phyloP scores from a whole-genome alignment of 2,113 vertebrate genomes.

The Lipophrys pholis region DNA sequence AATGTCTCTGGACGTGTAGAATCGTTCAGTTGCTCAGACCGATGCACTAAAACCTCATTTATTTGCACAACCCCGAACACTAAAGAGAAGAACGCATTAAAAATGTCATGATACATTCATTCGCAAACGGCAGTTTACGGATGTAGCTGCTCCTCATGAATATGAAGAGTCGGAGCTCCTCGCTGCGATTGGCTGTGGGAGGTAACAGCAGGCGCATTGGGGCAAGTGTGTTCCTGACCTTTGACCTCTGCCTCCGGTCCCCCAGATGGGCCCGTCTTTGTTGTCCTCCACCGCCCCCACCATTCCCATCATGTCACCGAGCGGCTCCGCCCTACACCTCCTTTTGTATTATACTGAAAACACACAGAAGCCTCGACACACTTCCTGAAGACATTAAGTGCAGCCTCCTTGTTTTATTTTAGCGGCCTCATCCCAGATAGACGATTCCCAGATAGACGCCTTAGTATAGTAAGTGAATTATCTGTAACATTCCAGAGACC shows the following conservation, averaged over 20 bases:
- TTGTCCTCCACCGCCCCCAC: slow-evolving; percentile 1
- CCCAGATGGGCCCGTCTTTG: slow-evolving; percentile 73
- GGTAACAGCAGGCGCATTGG: slow-evolving; percentile 51
- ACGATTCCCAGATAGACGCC: too few relatives aligned
- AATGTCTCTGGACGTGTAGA: too few relatives aligned
- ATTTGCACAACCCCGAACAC: too few relatives aligned
- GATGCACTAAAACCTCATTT: too few relatives aligned
- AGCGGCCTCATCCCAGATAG: too few relatives aligned
- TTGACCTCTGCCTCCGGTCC: slow-evolving; percentile 42
- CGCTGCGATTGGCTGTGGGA: slow-evolving; percentile 48
- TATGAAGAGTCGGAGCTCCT: slow-evolving; percentile 54
- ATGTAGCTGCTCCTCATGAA: slow-evolving; percentile 45
- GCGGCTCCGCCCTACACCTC: slow-evolving; percentile 12
- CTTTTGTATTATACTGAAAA: slow-evolving; percentile 28
- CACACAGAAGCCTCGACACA: slow-evolving; percentile 27
- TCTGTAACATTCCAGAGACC: too few relatives aligned
- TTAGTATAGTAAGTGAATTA: too few relatives aligned
- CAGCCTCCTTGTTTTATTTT: slow-evolving; percentile 19
- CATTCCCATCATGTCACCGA: background rate
- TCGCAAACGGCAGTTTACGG: too few relatives aligned
- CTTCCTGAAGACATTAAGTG: slow-evolving; percentile 36
- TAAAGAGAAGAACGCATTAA: too few relatives aligned
- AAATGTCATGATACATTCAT: too few relatives aligned
- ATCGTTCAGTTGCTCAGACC: too few relatives aligned
- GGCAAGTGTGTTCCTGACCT: slow-evolving; percentile 56